A percentile compares a stretch with the other conserved stretches of the same genome.
phyloP scores from a whole-genome alignment of 1,140 invertebrate species.

The Scaptodrosophila lebanonensis region DNA sequence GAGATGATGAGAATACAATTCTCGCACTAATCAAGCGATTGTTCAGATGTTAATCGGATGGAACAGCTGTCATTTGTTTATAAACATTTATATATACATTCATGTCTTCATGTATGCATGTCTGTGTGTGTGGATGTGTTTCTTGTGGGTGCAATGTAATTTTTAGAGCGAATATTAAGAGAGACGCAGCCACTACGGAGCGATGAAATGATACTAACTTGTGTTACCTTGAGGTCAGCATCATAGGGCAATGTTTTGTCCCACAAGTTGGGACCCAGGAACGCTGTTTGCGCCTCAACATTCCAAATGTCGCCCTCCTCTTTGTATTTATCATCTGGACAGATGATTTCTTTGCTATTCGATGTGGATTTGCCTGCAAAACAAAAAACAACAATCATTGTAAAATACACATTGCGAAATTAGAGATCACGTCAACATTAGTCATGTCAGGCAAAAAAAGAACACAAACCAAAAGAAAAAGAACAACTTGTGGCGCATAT shows the following conservation, averaged over 20 bases:
- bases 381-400: constrained; percentile 4
- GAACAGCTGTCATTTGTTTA: constrained; percentile 5
- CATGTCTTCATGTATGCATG: constrained; percentile 6
- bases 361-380: constrained; percentile 80
- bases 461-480: constrained; percentile 10
- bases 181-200: constrained; percentile 77
- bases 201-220: constrained; percentile 80
- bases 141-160: constrained; percentile 18
- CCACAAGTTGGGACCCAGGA: constrained; percentile 95
- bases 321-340: constrained; percentile 87
- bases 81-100: constrained; percentile 14
- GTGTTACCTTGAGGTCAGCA: constrained; percentile 94
- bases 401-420: constrained; percentile 2
- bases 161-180: constrained; percentile 24
- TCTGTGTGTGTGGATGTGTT: constrained; percentile 7
- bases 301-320: constrained; percentile 91
- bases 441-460: background rate
- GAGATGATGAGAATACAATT: constrained; percentile 64
- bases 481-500: background rate
- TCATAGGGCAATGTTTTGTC: constrained; percentile 93
- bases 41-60: constrained; percentile 37
- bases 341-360: constrained; percentile 80
- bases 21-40: constrained; percentile 64
- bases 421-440: too few species aligned
- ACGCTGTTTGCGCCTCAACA: constrained; percentile 93